Evolutionary conservation across 2,113 vertebrate species (phyloP).

Genomic region (Propithecus coquereli): DNA sequence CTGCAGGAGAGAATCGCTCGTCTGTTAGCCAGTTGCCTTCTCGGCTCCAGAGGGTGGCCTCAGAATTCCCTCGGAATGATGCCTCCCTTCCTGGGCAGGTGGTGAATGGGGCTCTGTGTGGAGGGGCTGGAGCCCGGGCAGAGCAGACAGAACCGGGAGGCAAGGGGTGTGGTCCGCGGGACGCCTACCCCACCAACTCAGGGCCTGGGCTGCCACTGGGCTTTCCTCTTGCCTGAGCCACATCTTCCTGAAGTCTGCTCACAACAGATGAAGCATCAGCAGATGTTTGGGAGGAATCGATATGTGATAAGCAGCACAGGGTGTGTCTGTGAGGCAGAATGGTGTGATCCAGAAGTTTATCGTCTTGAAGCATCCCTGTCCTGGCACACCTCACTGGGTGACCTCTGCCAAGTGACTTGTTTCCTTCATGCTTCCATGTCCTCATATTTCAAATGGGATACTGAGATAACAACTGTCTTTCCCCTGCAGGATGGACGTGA

Average conservation of each 20-base stretch:
- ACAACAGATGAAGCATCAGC: not conserved
- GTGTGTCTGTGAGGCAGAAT: not conserved
- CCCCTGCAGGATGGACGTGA: accelerated
- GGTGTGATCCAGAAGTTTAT: not conserved
- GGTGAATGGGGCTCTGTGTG: not conserved
- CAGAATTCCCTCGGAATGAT: not conserved
- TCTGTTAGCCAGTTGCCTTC: not conserved
- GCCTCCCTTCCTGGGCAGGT: not conserved
- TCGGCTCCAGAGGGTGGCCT: not conserved
- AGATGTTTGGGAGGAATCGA: not conserved
- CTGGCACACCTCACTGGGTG: not conserved
- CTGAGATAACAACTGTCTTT: not conserved
- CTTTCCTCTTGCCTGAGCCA: not conserved
- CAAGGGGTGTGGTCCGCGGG: accelerated
- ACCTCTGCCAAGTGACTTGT: not conserved
- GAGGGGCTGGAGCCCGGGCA: not conserved
- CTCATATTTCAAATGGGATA: not conserved
- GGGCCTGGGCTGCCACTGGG: not conserved
- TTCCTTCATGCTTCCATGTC: not conserved
- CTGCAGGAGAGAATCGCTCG: not conserved
- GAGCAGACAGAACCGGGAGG: not conserved
- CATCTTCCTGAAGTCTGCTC: not conserved
- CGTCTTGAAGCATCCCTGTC: not conserved
- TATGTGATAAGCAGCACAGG: accelerated
- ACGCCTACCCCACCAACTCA: too few species aligned